These are phyloP conservation scores for Steromphala cineraria DNA, from an alignment of 2,888 invertebrate genomes.

Conservation along the genomic window DNA sequence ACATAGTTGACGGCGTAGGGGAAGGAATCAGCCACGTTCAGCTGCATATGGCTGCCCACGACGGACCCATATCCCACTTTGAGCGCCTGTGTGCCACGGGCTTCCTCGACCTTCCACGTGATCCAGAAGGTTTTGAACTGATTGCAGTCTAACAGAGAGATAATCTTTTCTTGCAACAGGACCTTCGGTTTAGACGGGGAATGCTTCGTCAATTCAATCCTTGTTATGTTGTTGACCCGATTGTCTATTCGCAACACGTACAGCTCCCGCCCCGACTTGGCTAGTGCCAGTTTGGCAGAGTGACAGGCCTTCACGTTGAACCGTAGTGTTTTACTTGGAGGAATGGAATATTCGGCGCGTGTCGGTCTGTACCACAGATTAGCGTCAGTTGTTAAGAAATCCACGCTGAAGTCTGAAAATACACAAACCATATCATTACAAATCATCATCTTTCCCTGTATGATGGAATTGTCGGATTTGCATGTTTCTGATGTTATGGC, in stretches of 20 bases:
- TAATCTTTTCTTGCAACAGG: background rate
- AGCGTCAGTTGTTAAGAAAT: background rate
- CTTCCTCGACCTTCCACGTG: background rate
- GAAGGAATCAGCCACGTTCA: background rate
- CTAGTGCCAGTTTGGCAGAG: background rate
- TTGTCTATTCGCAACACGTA: background rate
- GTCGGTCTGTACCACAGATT: background rate
- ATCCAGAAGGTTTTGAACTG: background rate
- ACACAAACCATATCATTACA: too few relatives aligned
- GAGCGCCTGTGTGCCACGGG: background rate
- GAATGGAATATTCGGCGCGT: background rate
- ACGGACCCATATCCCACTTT: background rate
- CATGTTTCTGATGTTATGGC: too few relatives aligned
- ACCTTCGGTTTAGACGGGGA: background rate
- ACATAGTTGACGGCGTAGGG: background rate
- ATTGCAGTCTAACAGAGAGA: background rate
- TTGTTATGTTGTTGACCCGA: background rate
- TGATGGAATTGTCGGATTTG: too few relatives aligned
- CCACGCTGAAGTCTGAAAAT: background rate
- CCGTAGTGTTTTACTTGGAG: background rate
- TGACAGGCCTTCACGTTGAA: conserved; percentile 12
- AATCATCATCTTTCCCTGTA: too few relatives aligned
- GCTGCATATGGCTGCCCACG: background rate
- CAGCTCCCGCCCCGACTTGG: background rate
- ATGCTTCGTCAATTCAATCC: background rate